phyloP scores from a whole-genome alignment of 1,140 invertebrate genomes.

The Euglossa dilemma region DNA sequence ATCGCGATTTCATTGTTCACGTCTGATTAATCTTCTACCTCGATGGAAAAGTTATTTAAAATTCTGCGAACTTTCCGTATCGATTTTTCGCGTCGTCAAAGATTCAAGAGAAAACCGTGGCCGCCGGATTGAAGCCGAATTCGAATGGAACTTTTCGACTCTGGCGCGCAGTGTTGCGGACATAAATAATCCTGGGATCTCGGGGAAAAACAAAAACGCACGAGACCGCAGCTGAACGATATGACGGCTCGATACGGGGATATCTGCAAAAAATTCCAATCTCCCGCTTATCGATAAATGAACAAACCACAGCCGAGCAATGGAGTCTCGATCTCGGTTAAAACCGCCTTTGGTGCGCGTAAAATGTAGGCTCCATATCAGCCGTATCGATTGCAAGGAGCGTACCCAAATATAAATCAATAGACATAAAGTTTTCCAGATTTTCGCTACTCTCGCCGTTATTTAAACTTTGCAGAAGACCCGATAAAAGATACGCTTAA shows the following conservation, averaged over 20 bases:
- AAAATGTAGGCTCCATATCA: background rate
- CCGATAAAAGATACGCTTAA: no score
- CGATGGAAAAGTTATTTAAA: no score
- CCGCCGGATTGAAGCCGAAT: background rate
- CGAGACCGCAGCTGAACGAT: background rate
- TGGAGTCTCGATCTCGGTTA: background rate
- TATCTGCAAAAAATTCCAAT: conserved; percentile 32
- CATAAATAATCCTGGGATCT: background rate
- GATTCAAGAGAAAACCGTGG: background rate
- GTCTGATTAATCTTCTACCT: no score
- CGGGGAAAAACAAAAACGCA: background rate
- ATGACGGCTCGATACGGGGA: background rate
- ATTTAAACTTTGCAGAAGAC: background rate
- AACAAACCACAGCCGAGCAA: background rate
- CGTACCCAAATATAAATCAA: no score
- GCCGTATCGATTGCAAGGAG: background rate
- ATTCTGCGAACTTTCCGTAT: no score
- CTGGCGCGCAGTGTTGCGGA: background rate
- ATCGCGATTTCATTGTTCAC: no score
- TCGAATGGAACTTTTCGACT: conserved; percentile 10
- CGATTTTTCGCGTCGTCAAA: background rate
- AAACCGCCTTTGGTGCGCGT: background rate
- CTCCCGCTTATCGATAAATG: conserved; percentile 19
- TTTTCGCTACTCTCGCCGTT: background rate
- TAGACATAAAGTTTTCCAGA: background rate